A percentile compares a stretch with the other conserved stretches of the same genome.
Conservation (phyloP, 1,140 invertebrate genomes). For the Drosophila teissieri region DNA sequence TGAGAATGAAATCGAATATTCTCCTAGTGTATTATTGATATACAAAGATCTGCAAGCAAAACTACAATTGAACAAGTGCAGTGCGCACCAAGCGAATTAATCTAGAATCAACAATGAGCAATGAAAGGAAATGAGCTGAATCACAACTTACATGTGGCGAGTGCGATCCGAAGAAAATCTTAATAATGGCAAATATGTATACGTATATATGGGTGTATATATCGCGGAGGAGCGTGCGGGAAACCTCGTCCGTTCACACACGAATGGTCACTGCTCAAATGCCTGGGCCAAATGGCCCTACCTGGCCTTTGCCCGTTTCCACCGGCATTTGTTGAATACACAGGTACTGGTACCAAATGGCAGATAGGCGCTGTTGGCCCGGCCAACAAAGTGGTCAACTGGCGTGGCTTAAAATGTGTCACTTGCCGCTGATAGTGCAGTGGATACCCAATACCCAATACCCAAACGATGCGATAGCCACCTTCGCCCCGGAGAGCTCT, state of each 20-base stretch:
- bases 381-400: constrained; percentile 31
- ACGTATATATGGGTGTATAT: background rate
- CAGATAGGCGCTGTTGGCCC: constrained; percentile 22
- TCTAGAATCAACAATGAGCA: constrained; percentile 25
- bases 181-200: constrained; percentile 8
- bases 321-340: background rate
- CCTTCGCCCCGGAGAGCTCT: constrained; percentile 25
- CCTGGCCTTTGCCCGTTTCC: constrained; percentile 14
- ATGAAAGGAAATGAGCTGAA: constrained; percentile 22
- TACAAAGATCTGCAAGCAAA: background rate
- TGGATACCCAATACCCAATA: constrained; percentile 6
- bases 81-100: constrained; percentile 4
- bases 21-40: background rate
- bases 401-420: constrained; percentile 32
- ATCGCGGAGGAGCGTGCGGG: constrained; percentile 2
- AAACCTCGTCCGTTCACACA: constrained; percentile 54
- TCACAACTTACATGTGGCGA: constrained; percentile 29
- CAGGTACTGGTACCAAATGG: constrained; percentile 8
- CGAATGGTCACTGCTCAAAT: constrained; percentile 33
- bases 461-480: background rate
- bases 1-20: background rate
- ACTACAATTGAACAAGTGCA: constrained; percentile 16
- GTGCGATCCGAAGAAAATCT: background rate
- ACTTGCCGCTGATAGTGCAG: constrained; percentile 51
- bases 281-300: constrained; percentile 6